Conservation (phyloP, 2,888 invertebrate genomes). For the Amphiduros pacificus region DNA sequence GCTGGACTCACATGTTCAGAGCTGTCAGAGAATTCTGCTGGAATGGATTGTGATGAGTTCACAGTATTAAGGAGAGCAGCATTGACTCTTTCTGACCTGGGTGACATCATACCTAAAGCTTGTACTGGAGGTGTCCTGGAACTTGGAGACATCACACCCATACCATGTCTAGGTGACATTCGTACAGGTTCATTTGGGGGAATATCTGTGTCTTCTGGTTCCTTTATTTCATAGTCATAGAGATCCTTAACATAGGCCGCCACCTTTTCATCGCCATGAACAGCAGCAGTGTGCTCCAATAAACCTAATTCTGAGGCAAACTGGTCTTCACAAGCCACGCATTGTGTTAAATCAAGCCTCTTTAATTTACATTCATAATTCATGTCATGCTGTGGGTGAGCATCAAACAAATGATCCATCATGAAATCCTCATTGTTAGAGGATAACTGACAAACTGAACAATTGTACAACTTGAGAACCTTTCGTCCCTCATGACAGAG, state of each 20-base stretch:
- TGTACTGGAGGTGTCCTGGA: too few species aligned
- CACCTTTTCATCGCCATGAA: constrained; percentile 1
- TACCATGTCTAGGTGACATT: too few species aligned
- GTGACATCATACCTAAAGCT: too few species aligned
- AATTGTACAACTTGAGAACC: constrained; percentile 1
- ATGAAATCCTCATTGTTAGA: constrained; percentile 11
- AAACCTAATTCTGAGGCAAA: neutral
- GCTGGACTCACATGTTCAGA: too few species aligned
- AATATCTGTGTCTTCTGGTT: too few species aligned
- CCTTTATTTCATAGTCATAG: too few species aligned
- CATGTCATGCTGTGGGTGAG: constrained; percentile 1
- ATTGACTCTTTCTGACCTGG: too few species aligned
- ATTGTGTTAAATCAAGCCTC: neutral
- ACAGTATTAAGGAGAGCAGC: too few species aligned
- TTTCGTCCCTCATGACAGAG: constrained; percentile 4
- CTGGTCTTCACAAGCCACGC: neutral
- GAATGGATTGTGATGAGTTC: too few species aligned
- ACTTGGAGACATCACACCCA: too few species aligned
- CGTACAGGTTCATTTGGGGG: too few species aligned
- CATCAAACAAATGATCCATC: constrained; percentile 9
- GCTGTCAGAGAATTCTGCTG: too few species aligned
- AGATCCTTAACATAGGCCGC: neutral
- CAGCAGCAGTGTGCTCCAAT: constrained; percentile 8
- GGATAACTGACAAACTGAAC: neutral
- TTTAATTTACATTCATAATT: neutral